Conservation (phyloP, 2,888 invertebrate species). For the Platerodrilus igneus region DNA sequence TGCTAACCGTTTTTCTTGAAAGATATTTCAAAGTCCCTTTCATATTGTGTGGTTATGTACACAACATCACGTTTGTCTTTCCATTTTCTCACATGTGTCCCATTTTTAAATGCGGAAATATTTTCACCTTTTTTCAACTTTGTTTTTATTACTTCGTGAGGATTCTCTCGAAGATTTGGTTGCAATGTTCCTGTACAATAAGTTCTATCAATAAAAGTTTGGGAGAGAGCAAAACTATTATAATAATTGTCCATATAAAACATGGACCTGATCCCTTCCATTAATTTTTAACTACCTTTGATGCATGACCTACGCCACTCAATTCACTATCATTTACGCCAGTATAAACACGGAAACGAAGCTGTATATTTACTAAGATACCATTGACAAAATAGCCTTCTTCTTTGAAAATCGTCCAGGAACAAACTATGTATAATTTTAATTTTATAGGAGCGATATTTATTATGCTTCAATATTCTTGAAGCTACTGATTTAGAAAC, state of each 20-base stretch:
- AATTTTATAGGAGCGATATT: too few relatives aligned
- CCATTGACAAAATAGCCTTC: too few relatives aligned
- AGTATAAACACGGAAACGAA: conserved; percentile 29
- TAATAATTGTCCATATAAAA: conserved; percentile 41
- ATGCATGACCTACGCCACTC: conserved; percentile 27
- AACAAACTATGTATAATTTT: too few relatives aligned
- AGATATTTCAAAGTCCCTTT: too few relatives aligned
- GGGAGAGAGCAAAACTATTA: conserved; percentile 34
- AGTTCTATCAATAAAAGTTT: conserved; percentile 28
- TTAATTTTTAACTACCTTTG: conserved; percentile 35
- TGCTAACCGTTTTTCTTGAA: too few relatives aligned
- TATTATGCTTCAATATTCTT: too few relatives aligned
- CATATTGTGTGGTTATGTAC: conserved; percentile 33
- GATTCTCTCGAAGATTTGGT: conserved; percentile 27
- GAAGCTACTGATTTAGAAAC: too few relatives aligned
- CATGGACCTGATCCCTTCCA: too few relatives aligned
- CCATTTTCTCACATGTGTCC: conserved; percentile 35
- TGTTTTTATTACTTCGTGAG: too few relatives aligned
- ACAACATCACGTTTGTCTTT: conserved; percentile 35
- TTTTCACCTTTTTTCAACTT: conserved; percentile 29
- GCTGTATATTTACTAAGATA: too few relatives aligned
- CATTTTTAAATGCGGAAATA: conserved; percentile 24
- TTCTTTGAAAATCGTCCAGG: too few relatives aligned
- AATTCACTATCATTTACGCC: conserved; percentile 18
- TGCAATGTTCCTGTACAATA: conserved; percentile 43